Evolutionary conservation across 2,888 invertebrate genomes (phyloP), one percentile per base, ranked within the genome.

Genomic region (Willowsia nigromaculata): DNA sequence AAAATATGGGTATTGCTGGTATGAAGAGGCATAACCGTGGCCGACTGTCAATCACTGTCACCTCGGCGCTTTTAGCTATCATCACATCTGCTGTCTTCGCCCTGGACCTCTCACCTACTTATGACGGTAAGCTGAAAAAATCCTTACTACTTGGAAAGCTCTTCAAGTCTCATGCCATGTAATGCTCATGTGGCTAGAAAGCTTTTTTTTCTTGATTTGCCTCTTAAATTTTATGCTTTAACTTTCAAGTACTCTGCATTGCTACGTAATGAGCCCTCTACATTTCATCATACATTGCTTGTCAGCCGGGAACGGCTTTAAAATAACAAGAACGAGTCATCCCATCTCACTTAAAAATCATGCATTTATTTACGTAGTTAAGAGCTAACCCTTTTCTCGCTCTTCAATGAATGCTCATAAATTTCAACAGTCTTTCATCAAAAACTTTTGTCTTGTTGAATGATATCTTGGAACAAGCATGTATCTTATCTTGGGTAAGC

Each of bases 31-130:
- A 85, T 65, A 89, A 86, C 78, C 85, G 50, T 47, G 81, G 82
- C 56, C 85, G 90, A 87, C 85, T 92, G 92, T 92, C 92, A 90
- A 90, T 92, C 91, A 91, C 91, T 92, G 92, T 92, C 92, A 91
- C 87, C 91, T 85, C 90, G 85, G 90, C 88, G 86, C 92, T 92
- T 89, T 91, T 92, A 76, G 91, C 90, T 90, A 91, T 92, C 92
- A 92, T 92, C 92, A 91, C 92, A 90, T 90, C 91, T 90, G 92
- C 91, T 85, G 91, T 91, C 89, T 89, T 92, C 71, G 91, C 92
- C 85, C 90, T 92, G 82, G 92, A 92, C 90, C 90, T 91, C 85
- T 90, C 91, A 85, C 92, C 92, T 76, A 91, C 91, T 84, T 91
- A 90, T 90, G 92, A 92, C 90, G 92, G 92, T 92, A 92, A 92